Evolutionary conservation across 1,140 invertebrate genomes (phyloP).

Genomic region (Drosophila sp.): DNA sequence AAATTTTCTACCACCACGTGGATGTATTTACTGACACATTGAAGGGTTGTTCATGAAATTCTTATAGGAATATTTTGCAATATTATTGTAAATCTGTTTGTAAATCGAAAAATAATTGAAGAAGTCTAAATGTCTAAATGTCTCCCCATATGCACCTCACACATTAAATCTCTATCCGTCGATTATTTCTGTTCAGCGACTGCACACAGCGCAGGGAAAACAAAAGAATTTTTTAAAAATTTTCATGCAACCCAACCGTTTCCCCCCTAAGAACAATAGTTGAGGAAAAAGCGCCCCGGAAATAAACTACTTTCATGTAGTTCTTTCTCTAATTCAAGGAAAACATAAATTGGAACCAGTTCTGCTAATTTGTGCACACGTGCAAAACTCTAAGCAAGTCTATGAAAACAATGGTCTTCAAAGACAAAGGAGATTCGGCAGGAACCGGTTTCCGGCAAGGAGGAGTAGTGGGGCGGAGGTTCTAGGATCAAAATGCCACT

Average conservation of each 20-base stretch:
- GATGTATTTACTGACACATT: conserved; percentile 43
- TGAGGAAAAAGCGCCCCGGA: conserved; percentile 57
- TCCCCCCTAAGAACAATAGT: conserved; percentile 60
- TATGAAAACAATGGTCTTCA: conserved; percentile 32
- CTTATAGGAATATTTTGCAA: conserved; percentile 18
- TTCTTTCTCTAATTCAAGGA: conserved; percentile 47
- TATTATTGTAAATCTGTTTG: background rate
- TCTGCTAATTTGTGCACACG: conserved; percentile 79
- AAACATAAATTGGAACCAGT: conserved; percentile 66
- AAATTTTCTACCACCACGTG: conserved; percentile 49
- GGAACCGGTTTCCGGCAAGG: conserved; percentile 30
- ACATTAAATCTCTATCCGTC: conserved; percentile 50
- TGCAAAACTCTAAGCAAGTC: conserved; percentile 63
- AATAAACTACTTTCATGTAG: conserved; percentile 54
- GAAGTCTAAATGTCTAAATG: conserved; percentile 6
- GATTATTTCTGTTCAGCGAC: conserved; percentile 47
- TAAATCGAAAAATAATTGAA: conserved; percentile 25
- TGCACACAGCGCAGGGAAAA: conserved; percentile 55
- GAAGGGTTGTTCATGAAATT: conserved; percentile 38
- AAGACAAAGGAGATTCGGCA: conserved; percentile 56
- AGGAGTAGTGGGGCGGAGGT: conserved; percentile 32
- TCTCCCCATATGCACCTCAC: conserved; percentile 15
- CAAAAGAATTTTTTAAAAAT: conserved; percentile 75
- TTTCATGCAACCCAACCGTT: conserved; percentile 55
- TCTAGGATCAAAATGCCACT: conserved; percentile 63